These are phyloP conservation scores for Omphaloscelis lunosa DNA, from an alignment of 2,888 invertebrate species.

Conservation along the genomic window DNA sequence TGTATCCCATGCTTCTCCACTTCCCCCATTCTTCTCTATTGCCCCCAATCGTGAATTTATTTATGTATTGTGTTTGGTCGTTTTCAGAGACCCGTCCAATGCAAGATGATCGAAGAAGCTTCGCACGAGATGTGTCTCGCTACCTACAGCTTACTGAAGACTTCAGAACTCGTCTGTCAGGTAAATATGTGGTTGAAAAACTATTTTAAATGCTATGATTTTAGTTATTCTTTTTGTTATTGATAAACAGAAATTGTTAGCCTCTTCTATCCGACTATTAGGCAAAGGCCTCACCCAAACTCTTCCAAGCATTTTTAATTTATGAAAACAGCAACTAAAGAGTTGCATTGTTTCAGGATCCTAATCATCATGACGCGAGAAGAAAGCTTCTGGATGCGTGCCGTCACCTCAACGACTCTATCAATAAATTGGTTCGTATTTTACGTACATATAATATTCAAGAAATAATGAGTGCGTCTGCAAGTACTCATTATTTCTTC, in stretches of 20 bases:
- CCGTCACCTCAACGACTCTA: slow-evolving; percentile 75
- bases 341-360: slow-evolving; percentile 66
- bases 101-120: slow-evolving; percentile 78
- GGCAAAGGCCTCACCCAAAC: not conserved
- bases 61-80: not conserved
- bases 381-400: slow-evolving; percentile 77
- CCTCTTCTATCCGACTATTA: not conserved
- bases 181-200: not conserved
- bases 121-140: slow-evolving; percentile 77
- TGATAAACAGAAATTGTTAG: not conserved
- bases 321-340: not conserved
- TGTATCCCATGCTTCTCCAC: not conserved
- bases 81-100: slow-evolving; percentile 74
- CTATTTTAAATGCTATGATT: not conserved
- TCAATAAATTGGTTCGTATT: slow-evolving; percentile 80
- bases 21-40: not conserved
- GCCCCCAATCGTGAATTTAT: not conserved
- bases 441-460: not conserved
- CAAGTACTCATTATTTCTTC: too few species aligned
- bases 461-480: not conserved
- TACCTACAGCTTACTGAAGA: slow-evolving; percentile 78
- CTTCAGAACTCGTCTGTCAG: slow-evolving; percentile 74
- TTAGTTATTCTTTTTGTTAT: not conserved
- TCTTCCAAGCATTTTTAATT: not conserved
- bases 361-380: slow-evolving; percentile 68